phyloP scores from a whole-genome alignment of 2,888 invertebrate species.

The Apantesis nais region DNA sequence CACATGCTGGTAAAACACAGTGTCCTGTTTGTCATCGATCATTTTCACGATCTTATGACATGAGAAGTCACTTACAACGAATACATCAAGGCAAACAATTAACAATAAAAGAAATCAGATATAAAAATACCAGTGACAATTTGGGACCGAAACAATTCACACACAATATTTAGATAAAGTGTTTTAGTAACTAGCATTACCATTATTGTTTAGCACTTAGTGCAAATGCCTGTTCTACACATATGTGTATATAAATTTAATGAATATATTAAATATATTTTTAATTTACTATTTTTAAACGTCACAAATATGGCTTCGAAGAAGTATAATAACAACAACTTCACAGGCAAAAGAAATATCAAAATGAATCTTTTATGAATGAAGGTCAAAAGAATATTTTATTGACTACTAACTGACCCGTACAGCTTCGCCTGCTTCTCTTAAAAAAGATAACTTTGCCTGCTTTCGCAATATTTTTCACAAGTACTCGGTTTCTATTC shows the following conservation, averaged over 20 bases:
- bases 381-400: too few species aligned
- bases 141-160: conserved; percentile 75
- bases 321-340: too few species aligned
- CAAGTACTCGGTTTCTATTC: too few species aligned
- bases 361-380: too few species aligned
- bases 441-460: too few species aligned
- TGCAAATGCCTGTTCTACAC: conserved; percentile 55
- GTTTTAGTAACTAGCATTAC: conserved; percentile 52
- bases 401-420: too few species aligned
- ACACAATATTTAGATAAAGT: conserved; percentile 70
- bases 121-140: conserved; percentile 74
- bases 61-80: conserved; percentile 86
- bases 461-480: too few species aligned
- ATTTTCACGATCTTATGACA: conserved; percentile 87
- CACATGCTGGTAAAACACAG: conserved; percentile 87
- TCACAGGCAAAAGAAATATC: too few species aligned
- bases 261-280: conserved; percentile 41
- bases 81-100: conserved; percentile 86
- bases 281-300: conserved; percentile 56
- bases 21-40: conserved; percentile 87
- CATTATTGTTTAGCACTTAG: conserved; percentile 54
- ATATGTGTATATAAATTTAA: conserved; percentile 21
- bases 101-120: conserved; percentile 82
- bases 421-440: too few species aligned
- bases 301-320: conserved; percentile 80